Conservation (phyloP, 2,888 invertebrate species). For the Priocnemis perturbator region DNA sequence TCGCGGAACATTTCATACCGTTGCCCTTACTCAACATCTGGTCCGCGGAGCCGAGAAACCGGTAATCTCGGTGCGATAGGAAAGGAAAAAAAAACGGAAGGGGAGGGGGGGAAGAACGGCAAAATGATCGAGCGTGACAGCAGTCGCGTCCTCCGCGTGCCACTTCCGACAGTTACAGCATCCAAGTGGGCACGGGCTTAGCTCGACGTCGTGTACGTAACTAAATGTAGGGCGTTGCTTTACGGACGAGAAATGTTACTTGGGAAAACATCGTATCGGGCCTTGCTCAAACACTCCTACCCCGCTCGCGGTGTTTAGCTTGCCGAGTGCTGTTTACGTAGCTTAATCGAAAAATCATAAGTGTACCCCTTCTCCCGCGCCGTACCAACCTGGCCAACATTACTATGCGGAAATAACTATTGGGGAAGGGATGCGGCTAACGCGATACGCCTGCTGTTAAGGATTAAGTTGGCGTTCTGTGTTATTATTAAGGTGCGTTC, state of each 20-base stretch:
- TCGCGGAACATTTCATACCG: no score
- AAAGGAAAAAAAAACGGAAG: no score
- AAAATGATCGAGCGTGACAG: background rate
- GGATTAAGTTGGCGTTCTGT: no score
- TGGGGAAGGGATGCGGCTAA: no score
- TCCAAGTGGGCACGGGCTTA: conserved; percentile 13
- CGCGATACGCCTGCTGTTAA: no score
- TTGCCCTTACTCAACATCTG: no score
- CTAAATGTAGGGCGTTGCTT: conserved; percentile 5
- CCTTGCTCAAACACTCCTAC: conserved; percentile 50
- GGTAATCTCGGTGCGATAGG: no score
- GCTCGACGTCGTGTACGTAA: conserved; percentile 7
- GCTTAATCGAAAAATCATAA: conserved; percentile 67
- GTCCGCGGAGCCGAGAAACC: no score
- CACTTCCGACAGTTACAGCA: conserved; percentile 26
- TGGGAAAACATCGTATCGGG: conserved; percentile 59
- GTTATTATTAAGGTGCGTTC: no score
- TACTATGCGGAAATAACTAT: no score
- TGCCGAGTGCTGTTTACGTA: conserved; percentile 59
- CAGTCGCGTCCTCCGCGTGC: conserved; percentile 9
- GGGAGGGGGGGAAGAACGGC: conserved; percentile 1
- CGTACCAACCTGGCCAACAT: no score
- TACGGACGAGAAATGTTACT: conserved; percentile 54
- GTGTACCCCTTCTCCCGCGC: conserved; percentile 34
- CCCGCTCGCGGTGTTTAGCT: conserved; percentile 48